These are phyloP conservation scores for Cyrtodaria siliqua DNA, from an alignment of 2,888 invertebrate genomes.

Conservation along the genomic window DNA sequence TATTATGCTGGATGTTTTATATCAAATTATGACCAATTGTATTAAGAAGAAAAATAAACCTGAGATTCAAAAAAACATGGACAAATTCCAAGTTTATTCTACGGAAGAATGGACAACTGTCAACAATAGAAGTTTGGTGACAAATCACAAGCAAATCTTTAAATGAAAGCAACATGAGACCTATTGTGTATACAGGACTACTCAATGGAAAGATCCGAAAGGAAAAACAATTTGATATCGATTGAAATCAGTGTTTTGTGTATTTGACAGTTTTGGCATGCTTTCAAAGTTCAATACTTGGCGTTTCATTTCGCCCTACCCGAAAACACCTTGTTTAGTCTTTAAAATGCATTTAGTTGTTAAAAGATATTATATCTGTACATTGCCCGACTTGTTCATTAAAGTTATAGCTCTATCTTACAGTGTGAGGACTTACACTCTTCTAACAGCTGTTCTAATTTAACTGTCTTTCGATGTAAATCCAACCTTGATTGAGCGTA, in stretches of 20 bases:
- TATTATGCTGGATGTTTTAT: too few species aligned
- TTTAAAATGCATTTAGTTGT: too few species aligned
- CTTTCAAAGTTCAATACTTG: too few species aligned
- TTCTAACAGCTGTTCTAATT: too few species aligned
- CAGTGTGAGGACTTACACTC: too few species aligned
- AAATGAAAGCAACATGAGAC: slow-evolving; percentile 30
- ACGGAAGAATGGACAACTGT: slow-evolving; percentile 31
- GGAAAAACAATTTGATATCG: slow-evolving; percentile 48
- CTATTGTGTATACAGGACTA: slow-evolving; percentile 20
- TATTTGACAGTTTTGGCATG: slow-evolving; percentile 14
- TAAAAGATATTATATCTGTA: too few species aligned
- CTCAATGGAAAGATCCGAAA: slow-evolving; percentile 43
- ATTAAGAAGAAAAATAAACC: not conserved
- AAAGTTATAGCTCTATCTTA: too few species aligned
- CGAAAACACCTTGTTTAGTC: too few species aligned
- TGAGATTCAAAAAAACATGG: slow-evolving; percentile 15
- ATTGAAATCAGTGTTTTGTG: slow-evolving; percentile 32
- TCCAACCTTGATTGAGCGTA: too few species aligned
- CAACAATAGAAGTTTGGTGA: slow-evolving; percentile 31
- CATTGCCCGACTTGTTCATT: too few species aligned
- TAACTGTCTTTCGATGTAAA: too few species aligned
- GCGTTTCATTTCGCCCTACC: too few species aligned
- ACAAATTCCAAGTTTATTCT: slow-evolving; percentile 20
- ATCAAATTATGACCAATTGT: not conserved
- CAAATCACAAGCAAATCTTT: slow-evolving; percentile 19